Evolutionary conservation across 2,888 invertebrate species (phyloP).

Genomic region (Ophion slaviceki): DNA sequence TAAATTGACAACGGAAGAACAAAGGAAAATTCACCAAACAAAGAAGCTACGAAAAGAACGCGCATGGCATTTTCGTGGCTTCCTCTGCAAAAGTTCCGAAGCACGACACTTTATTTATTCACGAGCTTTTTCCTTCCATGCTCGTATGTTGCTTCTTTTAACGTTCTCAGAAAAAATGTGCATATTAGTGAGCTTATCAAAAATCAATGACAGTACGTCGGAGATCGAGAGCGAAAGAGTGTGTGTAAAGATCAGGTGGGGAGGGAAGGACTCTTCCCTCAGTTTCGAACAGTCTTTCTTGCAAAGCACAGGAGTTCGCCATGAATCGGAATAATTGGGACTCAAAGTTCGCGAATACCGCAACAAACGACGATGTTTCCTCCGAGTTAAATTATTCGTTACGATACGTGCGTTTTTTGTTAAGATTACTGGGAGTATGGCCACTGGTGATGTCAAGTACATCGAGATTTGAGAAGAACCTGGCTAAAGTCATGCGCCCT

Average conservation of each 20-base stretch:
- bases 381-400: constrained; percentile 35
- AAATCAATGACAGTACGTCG: too few species aligned
- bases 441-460: constrained; percentile 40
- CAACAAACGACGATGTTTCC: constrained; percentile 21
- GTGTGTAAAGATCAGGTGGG: too few species aligned
- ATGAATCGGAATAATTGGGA: not conserved
- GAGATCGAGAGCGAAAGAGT: too few species aligned
- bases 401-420: constrained; percentile 42
- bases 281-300: too few species aligned
- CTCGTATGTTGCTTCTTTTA: too few species aligned
- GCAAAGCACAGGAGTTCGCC: too few species aligned
- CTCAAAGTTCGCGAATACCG: not conserved
- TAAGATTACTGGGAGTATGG: constrained; percentile 56
- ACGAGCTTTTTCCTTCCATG: not conserved
- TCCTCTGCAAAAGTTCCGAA: not conserved
- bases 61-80: not conserved
- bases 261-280: too few species aligned
- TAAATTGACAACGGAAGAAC: not conserved
- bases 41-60: not conserved
- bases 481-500: constrained; percentile 34
- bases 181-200: too few species aligned
- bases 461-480: constrained; percentile 25
- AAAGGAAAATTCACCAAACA: not conserved
- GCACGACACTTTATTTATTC: constrained; percentile 14
- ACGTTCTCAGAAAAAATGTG: too few species aligned